phyloP scores from a whole-genome alignment of 2,797 vertebrate genomes.

The Eospalax fontanierii region DNA sequence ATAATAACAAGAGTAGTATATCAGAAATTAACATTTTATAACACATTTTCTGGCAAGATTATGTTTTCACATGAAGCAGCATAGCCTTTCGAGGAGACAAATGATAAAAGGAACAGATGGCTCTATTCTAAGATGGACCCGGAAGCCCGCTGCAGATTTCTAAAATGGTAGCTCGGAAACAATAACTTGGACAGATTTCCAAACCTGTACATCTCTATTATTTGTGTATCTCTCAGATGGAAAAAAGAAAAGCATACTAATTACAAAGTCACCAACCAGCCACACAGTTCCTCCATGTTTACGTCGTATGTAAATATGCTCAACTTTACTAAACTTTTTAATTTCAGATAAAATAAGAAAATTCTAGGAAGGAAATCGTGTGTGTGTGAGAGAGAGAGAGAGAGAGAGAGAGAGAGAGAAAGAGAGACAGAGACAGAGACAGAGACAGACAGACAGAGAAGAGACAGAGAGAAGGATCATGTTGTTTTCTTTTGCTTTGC shows the following conservation, averaged over 20 bases:
- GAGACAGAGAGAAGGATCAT: no score
- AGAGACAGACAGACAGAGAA: no score
- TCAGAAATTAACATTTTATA: constrained; percentile 76
- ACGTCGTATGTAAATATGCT: constrained; percentile 55
- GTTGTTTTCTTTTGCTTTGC: neutral
- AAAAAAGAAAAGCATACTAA: constrained; percentile 1
- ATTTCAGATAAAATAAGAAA: constrained; percentile 34
- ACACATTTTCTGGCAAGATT: constrained; percentile 69
- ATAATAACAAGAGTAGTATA: constrained; percentile 66
- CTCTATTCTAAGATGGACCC: constrained; percentile 67
- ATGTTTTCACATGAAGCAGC: constrained; percentile 55
- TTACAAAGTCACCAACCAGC: constrained; percentile 45
- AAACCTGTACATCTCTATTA: neutral
- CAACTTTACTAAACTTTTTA: neutral
- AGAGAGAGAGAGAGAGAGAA: no score
- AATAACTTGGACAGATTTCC: constrained; percentile 68
- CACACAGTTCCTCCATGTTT: constrained; percentile 25
- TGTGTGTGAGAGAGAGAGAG: no score
- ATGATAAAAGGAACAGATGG: constrained; percentile 56
- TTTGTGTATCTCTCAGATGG: constrained; percentile 19
- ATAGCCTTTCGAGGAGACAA: constrained; percentile 68
- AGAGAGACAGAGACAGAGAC: no score
- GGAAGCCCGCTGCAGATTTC: constrained; percentile 66
- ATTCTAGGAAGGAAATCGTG: neutral
- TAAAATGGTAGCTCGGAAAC: constrained; percentile 64